Evolutionary conservation across 2,113 vertebrate genomes (phyloP).

Genomic region (Axis porcinus): DNA sequence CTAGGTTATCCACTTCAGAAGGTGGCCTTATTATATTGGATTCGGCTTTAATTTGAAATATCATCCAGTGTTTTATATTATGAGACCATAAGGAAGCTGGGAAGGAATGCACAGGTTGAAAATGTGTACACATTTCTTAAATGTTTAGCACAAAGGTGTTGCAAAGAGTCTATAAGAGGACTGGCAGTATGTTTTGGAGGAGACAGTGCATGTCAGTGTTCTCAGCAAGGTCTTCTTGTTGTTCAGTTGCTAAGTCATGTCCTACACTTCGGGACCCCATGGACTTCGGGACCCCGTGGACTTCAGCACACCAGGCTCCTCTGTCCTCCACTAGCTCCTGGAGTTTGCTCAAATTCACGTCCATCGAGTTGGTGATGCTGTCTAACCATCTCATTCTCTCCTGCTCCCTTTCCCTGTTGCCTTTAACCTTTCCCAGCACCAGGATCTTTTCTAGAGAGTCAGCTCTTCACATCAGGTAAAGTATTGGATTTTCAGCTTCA

Average conservation of each 20-base stretch:
- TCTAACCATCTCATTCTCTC: background rate
- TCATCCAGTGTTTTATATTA: background rate
- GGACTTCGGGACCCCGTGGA: background rate
- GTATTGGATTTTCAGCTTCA: background rate
- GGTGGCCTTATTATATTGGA: background rate
- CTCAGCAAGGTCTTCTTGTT: background rate
- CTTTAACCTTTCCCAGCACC: background rate
- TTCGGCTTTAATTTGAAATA: background rate
- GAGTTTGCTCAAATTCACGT: background rate
- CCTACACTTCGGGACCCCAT: fast-evolving
- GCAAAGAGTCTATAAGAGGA: background rate
- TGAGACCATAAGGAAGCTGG: background rate
- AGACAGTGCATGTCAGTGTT: background rate
- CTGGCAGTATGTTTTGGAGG: background rate
- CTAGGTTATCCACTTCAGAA: background rate
- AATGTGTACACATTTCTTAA: background rate
- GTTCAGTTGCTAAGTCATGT: background rate
- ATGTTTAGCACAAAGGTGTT: background rate
- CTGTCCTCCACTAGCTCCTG: background rate
- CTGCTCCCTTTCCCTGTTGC: background rate
- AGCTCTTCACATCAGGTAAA: background rate
- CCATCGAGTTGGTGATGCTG: background rate
- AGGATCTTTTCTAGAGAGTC: background rate
- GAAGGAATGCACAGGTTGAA: background rate
- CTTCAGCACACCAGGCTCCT: background rate